Conservation (phyloP, 1,140 invertebrate species). For the Danaus plexippus region DNA sequence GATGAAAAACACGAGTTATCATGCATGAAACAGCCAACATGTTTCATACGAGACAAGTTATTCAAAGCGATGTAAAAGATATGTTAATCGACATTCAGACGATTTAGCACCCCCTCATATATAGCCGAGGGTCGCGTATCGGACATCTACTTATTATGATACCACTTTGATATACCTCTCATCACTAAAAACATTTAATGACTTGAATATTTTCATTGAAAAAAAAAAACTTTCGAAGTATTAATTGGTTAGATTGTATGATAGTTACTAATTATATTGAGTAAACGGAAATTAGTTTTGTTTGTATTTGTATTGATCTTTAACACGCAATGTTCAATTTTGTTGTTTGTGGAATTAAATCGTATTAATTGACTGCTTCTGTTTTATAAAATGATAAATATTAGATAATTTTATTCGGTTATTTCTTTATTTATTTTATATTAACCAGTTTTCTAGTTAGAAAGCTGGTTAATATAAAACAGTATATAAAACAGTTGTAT, state of each 20-base stretch:
- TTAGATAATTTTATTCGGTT: too few species aligned
- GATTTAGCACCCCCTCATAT: conserved; percentile 60
- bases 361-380: too few species aligned
- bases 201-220: conserved; percentile 27
- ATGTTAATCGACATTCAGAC: conserved; percentile 57
- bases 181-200: conserved; percentile 43
- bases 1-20: conserved; percentile 5
- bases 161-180: conserved; percentile 42
- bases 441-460: too few species aligned
- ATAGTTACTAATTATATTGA: conserved; percentile 3
- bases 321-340: too few species aligned
- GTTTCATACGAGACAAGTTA: conserved; percentile 29
- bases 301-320: too few species aligned
- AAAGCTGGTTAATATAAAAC: too few species aligned
- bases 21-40: conserved; percentile 9
- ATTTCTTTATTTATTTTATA: too few species aligned
- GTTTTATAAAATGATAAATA: too few species aligned
- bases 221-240: conserved; percentile 26
- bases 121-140: conserved; percentile 43
- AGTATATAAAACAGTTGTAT: too few species aligned
- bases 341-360: too few species aligned
- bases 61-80: conserved; percentile 56
- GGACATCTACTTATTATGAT: conserved; percentile 43
- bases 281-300: too few species aligned
- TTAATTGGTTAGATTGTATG: conserved; percentile 20